phyloP scores from a whole-genome alignment of 2,797 vertebrate genomes.

The Falco biarmicus region DNA sequence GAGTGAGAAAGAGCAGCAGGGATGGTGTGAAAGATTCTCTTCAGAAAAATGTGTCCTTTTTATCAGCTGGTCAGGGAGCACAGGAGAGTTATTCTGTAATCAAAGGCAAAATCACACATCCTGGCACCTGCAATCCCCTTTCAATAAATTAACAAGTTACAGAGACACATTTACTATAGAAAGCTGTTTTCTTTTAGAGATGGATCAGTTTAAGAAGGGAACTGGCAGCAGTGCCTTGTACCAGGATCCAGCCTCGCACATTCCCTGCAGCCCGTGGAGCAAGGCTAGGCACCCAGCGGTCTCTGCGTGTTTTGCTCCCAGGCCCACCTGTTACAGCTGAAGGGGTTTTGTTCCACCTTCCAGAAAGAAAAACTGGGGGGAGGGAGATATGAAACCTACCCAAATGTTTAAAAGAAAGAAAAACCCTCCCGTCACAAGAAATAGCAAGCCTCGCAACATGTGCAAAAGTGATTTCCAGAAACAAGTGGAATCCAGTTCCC shows the following conservation, averaged over 20 bases:
- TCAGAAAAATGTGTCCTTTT: not conserved
- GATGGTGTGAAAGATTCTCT: not conserved
- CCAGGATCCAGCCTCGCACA: accelerated
- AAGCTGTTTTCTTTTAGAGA: not conserved
- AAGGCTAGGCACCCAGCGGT: not conserved
- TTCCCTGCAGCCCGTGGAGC: not conserved
- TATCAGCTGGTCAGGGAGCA: no score
- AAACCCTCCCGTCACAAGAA: not conserved
- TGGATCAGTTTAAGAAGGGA: not conserved
- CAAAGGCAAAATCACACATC: not conserved
- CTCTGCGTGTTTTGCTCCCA: not conserved
- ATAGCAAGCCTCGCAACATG: not conserved
- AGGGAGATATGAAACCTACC: conserved; percentile 6
- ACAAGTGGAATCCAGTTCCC: conserved; percentile 31
- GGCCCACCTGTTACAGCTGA: conserved; percentile 43
- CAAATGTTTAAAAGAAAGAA: conserved; percentile 12
- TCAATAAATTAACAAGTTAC: accelerated
- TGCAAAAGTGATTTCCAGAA: conserved; percentile 55
- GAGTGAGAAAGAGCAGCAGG: not conserved
- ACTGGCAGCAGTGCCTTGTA: not conserved
- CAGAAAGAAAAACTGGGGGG: not conserved
- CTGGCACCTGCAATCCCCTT: not conserved
- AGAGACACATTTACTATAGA: not conserved
- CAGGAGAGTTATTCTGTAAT: not conserved
- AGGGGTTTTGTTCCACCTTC: conserved; percentile 28